Evolutionary conservation across 2,113 vertebrate species (phyloP), one percentile per base, ranked within the genome.

Genomic region (Equus przewalskii): DNA sequence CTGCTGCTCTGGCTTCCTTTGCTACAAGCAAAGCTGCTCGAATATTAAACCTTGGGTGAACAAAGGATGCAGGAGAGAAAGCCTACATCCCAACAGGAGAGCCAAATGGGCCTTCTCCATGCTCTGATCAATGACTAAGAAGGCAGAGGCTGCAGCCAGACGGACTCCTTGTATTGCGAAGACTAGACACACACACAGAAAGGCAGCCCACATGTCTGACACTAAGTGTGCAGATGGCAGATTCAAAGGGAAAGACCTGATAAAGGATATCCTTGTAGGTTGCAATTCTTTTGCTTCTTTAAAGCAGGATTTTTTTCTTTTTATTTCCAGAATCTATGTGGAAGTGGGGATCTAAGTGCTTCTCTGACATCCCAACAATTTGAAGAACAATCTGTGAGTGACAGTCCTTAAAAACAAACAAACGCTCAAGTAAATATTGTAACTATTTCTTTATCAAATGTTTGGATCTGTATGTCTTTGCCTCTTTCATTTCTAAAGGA

Each of bases 371-470:
- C 99, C 64, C 99, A 98, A 3, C 95, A 94, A 36, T 99, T 98
- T 89, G 98, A 99, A 72, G 98, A 99, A 6, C 97, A 98, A 49
- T 86, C 94, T 69, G 99, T 99, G 97, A 99, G 98, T 98, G 30
- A 9, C 72, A 24, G 1, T 56, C 14, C 76, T 96, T 46, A 51
- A 84, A 95, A 93, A 49, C 3, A 56, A 72, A 94, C 79, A 80
- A 10, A 70, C 69, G 54, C 16, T 36, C 65, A 28, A 70, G 62
- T n/a, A 46, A 33, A 22, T 15, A 9, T 60, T 78, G 19, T 30
- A 41, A 51, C 44, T 24, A 26, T 46, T 8, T 60, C 81, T 24
- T 24, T 3, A 18, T n/a, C 28, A 49, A 51, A 56, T 18, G 16
- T 69, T 44, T 24, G 24, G 69, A 0, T 69, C 92, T 88, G 41